These are phyloP conservation scores for Hipposideros armiger DNA, from an alignment of 2,113 vertebrate species.

Conservation along the genomic window DNA sequence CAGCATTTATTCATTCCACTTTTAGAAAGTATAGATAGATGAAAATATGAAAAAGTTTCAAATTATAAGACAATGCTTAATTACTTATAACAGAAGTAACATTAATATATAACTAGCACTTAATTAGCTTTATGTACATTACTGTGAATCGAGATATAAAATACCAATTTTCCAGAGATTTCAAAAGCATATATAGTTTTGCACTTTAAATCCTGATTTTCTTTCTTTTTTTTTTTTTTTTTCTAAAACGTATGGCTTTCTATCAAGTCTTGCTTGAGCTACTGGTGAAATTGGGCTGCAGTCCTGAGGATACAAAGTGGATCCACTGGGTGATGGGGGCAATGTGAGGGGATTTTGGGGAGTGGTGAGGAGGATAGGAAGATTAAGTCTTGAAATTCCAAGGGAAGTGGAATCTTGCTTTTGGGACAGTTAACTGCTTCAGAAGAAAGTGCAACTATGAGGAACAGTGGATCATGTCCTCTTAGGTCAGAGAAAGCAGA, in stretches of 20 bases:
- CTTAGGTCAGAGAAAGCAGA: background rate
- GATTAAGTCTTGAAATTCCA: background rate
- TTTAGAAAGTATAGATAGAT: background rate
- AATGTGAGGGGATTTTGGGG: accelerated
- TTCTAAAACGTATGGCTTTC: background rate
- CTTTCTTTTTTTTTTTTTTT: no score
- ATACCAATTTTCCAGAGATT: conserved; percentile 34
- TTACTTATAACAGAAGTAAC: conserved; percentile 42
- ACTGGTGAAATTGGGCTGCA: background rate
- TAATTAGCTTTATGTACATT: conserved; percentile 11
- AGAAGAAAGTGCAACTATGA: background rate
- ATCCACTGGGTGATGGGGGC: accelerated
- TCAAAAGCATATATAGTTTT: background rate
- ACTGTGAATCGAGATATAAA: conserved; percentile 43
- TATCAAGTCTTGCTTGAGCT: background rate
- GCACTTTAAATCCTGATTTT: background rate
- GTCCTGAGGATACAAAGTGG: accelerated
- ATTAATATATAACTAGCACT: background rate
- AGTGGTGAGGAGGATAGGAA: background rate
- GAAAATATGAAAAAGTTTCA: background rate
- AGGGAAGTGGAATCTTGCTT: background rate
- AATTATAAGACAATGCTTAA: conserved; percentile 17
- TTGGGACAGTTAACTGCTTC: background rate
- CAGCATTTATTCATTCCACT: background rate
- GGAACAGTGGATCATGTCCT: background rate